phyloP scores from a whole-genome alignment of 1,140 invertebrate species.

The Antheraea mylitta region DNA sequence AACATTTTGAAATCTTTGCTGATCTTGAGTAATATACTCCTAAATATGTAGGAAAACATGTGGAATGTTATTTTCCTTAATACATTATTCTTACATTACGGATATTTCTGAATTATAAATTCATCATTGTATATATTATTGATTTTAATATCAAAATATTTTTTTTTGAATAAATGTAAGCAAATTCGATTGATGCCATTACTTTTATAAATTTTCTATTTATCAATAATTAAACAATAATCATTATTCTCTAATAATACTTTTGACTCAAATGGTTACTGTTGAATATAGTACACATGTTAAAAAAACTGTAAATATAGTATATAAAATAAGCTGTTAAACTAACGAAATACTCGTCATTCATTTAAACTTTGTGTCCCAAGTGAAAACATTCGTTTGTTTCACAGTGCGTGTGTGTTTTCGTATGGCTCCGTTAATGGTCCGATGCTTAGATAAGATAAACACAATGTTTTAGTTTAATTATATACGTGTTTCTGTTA shows the following conservation, averaged over 20 bases:
- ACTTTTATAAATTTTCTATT: too few species aligned
- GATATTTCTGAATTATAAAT: not conserved
- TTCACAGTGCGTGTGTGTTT: slow-evolving; percentile 42
- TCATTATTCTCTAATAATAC: too few species aligned
- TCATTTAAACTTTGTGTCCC: slow-evolving; percentile 29
- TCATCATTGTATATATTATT: not conserved
- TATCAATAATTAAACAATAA: too few species aligned
- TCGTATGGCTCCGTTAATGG: slow-evolving; percentile 68
- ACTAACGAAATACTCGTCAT: not conserved
- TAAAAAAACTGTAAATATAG: too few species aligned
- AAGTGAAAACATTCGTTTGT: slow-evolving; percentile 11
- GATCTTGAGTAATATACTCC: not conserved
- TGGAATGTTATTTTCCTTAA: not conserved
- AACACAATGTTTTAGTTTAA: slow-evolving; percentile 68
- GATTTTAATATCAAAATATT: too few species aligned
- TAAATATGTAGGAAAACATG: not conserved
- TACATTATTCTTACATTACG: not conserved
- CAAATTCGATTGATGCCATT: too few species aligned
- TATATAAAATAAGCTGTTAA: too few species aligned
- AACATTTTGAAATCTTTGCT: not conserved
- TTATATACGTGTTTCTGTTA: slow-evolving; percentile 57
- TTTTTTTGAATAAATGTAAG: too few species aligned
- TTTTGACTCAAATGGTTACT: too few species aligned
- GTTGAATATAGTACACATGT: too few species aligned
- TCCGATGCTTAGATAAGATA: slow-evolving; percentile 70